phyloP scores from a whole-genome alignment of 2,113 vertebrate species.

The Sceloporus tristichus region DNA sequence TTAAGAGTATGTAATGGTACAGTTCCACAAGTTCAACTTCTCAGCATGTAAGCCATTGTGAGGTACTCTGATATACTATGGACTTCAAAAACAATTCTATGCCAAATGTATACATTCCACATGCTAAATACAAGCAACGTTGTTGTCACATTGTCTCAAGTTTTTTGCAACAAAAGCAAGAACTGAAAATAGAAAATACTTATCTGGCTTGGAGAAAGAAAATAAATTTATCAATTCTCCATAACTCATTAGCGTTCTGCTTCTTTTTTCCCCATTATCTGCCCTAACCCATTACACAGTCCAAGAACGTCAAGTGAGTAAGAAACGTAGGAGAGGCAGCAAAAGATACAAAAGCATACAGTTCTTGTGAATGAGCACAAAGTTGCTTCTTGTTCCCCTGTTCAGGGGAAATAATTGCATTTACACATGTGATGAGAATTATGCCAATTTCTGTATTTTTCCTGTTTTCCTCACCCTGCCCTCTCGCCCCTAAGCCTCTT shows the following conservation, averaged over 20 bases:
- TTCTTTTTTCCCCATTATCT: background rate
- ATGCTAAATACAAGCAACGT: background rate
- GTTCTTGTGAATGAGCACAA: background rate
- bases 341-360: background rate
- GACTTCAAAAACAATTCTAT: constrained; percentile 4
- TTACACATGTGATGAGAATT: too few species aligned
- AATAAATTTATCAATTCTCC: background rate
- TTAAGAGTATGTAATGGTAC: constrained; percentile 18
- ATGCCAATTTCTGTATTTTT: too few species aligned
- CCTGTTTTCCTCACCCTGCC: too few species aligned
- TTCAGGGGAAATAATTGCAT: background rate
- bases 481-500: too few species aligned
- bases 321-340: background rate
- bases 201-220: background rate
- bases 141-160: background rate
- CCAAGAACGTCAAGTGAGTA: background rate
- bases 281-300: background rate
- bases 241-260: accelerated
- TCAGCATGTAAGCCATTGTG: background rate
- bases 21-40: background rate
- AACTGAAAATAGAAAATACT: background rate
- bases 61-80: background rate
- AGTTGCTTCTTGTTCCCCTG: background rate
- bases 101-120: background rate
- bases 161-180: background rate